Evolutionary conservation across 2,113 vertebrate genomes (phyloP).

Genomic region (Vimba vimba): DNA sequence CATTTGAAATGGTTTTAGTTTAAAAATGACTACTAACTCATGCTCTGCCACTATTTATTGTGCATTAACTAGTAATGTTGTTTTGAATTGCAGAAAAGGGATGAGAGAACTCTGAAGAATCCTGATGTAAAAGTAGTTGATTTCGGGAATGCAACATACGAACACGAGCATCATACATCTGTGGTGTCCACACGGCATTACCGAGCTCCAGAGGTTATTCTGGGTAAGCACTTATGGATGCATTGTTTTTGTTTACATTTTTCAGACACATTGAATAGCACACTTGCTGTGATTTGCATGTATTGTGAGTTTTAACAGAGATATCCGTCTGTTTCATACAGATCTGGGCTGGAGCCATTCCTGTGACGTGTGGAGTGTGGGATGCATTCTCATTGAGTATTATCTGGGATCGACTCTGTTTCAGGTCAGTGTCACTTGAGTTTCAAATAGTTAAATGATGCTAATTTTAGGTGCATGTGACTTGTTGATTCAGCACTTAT

Average conservation of each 20-base stretch:
- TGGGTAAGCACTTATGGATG: conserved; percentile 75
- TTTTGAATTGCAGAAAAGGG: conserved; percentile 75
- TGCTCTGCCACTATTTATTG: neutral
- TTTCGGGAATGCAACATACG: conserved; percentile 93
- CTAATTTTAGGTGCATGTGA: neutral
- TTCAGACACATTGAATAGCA: neutral
- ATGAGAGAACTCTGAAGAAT: conserved; percentile 82
- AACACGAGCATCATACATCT: conserved; percentile 90
- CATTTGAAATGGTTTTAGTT: no score
- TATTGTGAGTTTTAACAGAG: neutral
- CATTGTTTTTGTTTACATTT: neutral
- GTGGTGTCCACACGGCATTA: conserved; percentile 94
- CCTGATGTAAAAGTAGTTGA: conserved; percentile 94
- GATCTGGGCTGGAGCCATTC: conserved; percentile 93
- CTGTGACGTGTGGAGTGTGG: conserved; percentile 96
- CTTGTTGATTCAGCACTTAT: neutral
- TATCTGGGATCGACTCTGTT: conserved; percentile 91
- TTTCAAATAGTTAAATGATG: neutral
- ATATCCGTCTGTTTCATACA: conserved; percentile 61
- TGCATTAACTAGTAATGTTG: neutral
- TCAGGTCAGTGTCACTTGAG: conserved; percentile 75
- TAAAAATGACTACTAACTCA: neutral
- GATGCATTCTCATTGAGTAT: conserved; percentile 93
- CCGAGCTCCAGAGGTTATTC: conserved; percentile 92
- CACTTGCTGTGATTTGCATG: neutral